Percentiles rank a stretch among this genome's conserved stretches.
Conservation (phyloP, 2,113 vertebrate species). For the Boulengeromyrus knoepffleri region DNA sequence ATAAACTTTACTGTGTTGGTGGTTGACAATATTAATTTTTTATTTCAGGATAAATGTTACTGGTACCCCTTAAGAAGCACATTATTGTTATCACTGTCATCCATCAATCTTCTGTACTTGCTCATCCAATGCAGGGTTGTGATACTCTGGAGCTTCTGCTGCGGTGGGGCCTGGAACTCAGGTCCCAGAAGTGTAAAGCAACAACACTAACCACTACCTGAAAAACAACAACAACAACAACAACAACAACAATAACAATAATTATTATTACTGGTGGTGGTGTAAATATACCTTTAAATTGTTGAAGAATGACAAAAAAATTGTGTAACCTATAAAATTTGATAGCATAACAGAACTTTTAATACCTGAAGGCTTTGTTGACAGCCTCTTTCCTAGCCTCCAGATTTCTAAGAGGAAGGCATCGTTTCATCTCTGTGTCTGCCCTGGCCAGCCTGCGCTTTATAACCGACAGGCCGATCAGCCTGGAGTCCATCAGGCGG, state of each 20-base stretch:
- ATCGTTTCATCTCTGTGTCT: constrained; percentile 31
- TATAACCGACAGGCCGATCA: constrained; percentile 38
- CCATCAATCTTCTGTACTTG: not conserved
- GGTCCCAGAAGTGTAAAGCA: not conserved
- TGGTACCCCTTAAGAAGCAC: not conserved
- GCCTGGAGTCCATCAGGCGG: constrained; percentile 47
- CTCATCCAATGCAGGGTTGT: not conserved
- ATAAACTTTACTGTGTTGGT: not conserved
- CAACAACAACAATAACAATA: not conserved
- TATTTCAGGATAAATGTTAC: not conserved
- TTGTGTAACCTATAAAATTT: not conserved
- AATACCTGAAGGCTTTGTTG: constrained; percentile 6
- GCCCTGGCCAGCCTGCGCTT: constrained; percentile 12
- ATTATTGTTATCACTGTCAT: not conserved
- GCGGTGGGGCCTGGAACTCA: not conserved
- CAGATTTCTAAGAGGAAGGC: constrained; percentile 6
- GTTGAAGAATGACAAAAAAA: not conserved
- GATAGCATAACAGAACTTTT: not conserved
- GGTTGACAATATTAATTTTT: not conserved
- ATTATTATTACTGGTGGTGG: not conserved
- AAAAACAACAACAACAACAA: not conserved
- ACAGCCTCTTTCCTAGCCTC: not conserved
- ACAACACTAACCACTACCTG: not conserved
- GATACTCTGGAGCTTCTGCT: not conserved
- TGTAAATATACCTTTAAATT: not conserved